These are phyloP conservation scores for Pseudopodoces humilis DNA, from an alignment of 2,113 vertebrate species.

Conservation along the genomic window DNA sequence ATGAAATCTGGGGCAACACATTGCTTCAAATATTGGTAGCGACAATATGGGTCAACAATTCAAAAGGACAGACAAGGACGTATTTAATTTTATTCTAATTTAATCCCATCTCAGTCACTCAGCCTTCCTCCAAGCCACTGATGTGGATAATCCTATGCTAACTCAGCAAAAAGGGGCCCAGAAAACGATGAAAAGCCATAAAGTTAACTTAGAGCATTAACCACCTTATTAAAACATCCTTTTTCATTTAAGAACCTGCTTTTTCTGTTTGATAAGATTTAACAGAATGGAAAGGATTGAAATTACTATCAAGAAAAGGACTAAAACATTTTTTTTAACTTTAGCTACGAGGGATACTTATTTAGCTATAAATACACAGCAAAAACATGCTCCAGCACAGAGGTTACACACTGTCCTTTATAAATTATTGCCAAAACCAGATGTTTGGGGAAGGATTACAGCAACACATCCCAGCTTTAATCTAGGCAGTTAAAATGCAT, in stretches of 20 bases:
- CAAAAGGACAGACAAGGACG: neutral
- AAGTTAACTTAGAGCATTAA: neutral
- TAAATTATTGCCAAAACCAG: neutral
- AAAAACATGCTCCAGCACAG: neutral
- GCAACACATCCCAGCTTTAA: neutral
- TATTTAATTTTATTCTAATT: neutral
- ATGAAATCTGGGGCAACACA: neutral
- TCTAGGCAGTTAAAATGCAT: neutral
- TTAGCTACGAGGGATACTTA: neutral
- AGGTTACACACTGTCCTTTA: neutral
- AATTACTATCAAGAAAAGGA: neutral
- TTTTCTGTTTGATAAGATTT: neutral
- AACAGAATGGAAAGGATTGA: neutral
- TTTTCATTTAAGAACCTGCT: neutral
- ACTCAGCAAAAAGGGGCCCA: neutral
- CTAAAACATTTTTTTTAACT: neutral
- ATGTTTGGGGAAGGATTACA: no score
- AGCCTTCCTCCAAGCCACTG: neutral
- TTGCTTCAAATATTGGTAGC: neutral
- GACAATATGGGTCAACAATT: neutral
- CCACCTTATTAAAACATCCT: neutral
- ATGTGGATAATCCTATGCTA: neutral
- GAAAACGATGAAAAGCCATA: neutral
- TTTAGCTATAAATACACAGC: neutral
- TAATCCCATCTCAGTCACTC: neutral